These are phyloP conservation scores for Capricornis sumatraensis DNA, from an alignment of 2,113 vertebrate genomes.

Conservation along the genomic window DNA sequence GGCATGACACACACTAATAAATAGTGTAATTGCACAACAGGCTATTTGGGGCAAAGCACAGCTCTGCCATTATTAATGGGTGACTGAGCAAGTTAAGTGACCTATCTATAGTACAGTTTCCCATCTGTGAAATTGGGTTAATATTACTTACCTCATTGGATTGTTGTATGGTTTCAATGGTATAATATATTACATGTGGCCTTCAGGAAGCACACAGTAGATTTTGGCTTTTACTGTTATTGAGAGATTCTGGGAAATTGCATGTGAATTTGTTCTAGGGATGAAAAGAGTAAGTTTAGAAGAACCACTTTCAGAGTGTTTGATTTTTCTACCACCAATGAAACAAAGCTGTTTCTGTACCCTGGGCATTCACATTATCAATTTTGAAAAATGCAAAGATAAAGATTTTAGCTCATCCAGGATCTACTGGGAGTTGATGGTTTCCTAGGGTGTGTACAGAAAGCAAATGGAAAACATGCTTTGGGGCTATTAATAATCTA, in stretches of 20 bases:
- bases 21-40: neutral
- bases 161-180: neutral
- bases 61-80: neutral
- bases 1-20: neutral
- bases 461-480: slow-evolving; percentile 53
- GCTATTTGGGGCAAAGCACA: neutral
- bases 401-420: slow-evolving; percentile 2
- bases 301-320: neutral
- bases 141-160: neutral
- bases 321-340: neutral
- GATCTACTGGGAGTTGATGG: neutral
- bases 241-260: neutral
- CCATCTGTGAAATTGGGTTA: neutral
- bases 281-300: neutral
- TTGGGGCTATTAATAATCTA: slow-evolving; percentile 13
- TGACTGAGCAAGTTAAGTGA: neutral
- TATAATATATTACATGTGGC: neutral
- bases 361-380: neutral
- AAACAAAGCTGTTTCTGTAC: slow-evolving; percentile 14
- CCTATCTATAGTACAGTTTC: neutral
- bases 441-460: slow-evolving; percentile 49
- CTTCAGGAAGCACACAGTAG: neutral
- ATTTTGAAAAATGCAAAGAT: neutral
- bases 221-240: neutral
- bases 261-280: slow-evolving; percentile 11